Conservation (phyloP, 2,113 vertebrate genomes). For the Percina caprodes region DNA sequence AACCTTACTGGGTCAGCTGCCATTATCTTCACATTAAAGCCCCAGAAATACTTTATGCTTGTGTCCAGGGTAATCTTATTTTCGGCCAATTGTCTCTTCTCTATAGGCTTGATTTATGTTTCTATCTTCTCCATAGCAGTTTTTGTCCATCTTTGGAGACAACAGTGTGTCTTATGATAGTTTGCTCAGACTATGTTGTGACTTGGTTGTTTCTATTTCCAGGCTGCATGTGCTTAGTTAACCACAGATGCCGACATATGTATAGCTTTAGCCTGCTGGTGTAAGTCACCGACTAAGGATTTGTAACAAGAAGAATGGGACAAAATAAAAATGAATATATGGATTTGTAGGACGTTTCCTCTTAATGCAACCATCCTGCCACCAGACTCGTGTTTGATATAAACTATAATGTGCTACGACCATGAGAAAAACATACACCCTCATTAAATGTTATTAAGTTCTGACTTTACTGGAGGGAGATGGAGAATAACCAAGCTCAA, state of each 20-base stretch:
- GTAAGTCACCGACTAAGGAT: slow-evolving; percentile 17
- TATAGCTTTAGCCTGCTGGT: slow-evolving; percentile 34
- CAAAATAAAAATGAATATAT: slow-evolving; percentile 33
- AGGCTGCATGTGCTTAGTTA: slow-evolving; percentile 60
- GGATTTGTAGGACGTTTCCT: slow-evolving; percentile 8
- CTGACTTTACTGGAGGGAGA: slow-evolving; percentile 42
- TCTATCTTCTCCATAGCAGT: background rate
- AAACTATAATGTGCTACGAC: slow-evolving; percentile 46
- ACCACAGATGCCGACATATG: slow-evolving; percentile 55
- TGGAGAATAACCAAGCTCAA: slow-evolving; percentile 43
- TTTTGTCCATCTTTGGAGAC: slow-evolving; percentile 37
- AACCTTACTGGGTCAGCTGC: slow-evolving; percentile 30
- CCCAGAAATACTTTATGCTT: slow-evolving; percentile 10
- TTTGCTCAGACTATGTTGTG: slow-evolving; percentile 50
- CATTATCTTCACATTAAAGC: slow-evolving; percentile 14
- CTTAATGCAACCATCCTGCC: background rate
- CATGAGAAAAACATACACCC: slow-evolving; percentile 61
- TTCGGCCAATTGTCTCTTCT: background rate
- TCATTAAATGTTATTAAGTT: slow-evolving; percentile 64
- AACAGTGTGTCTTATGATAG: slow-evolving; percentile 23
- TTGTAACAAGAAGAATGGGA: slow-evolving; percentile 28
- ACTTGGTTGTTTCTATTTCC: slow-evolving; percentile 61
- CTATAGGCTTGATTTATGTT: background rate
- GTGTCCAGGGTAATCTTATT: slow-evolving; percentile 16
- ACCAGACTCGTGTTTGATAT: slow-evolving; percentile 36